phyloP scores from a whole-genome alignment of 2,888 invertebrate species.

The Drosophila formosana region DNA sequence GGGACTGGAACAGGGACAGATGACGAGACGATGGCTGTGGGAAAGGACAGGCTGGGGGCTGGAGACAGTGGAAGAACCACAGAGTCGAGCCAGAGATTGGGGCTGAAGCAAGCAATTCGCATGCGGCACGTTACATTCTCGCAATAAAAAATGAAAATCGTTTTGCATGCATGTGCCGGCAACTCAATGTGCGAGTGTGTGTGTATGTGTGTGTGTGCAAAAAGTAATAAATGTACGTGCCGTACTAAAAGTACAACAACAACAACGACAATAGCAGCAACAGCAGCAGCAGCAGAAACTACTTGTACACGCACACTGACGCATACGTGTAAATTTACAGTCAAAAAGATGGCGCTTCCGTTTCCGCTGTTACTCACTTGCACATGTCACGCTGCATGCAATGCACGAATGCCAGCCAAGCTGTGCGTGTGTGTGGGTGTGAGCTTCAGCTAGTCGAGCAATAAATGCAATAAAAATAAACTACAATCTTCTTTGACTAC shows the following conservation, averaged over 20 bases:
- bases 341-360: constrained; percentile 65
- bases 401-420: constrained; percentile 49
- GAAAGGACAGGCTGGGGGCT: background rate
- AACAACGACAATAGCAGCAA: constrained; percentile 23
- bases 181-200: constrained; percentile 29
- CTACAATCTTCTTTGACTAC: constrained; percentile 70
- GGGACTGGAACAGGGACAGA: background rate
- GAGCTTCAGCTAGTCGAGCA: constrained; percentile 30
- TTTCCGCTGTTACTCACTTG: constrained; percentile 51
- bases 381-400: constrained; percentile 71
- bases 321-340: constrained; percentile 74
- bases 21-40: background rate
- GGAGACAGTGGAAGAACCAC: constrained; percentile 11
- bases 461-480: constrained; percentile 78
- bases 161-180: constrained; percentile 75
- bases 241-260: constrained; percentile 66
- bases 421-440: constrained; percentile 3
- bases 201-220: constrained; percentile 46
- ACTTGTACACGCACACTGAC: constrained; percentile 31
- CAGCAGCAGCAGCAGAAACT: constrained; percentile 39
- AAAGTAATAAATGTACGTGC: constrained; percentile 83
- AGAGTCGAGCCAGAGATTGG: constrained; percentile 32
- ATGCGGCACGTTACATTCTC: constrained; percentile 78
- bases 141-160: constrained; percentile 79
- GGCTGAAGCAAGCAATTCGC: constrained; percentile 73